These are phyloP conservation scores for Cyrtodaria siliqua DNA, from an alignment of 2,888 invertebrate genomes.

Conservation along the genomic window DNA sequence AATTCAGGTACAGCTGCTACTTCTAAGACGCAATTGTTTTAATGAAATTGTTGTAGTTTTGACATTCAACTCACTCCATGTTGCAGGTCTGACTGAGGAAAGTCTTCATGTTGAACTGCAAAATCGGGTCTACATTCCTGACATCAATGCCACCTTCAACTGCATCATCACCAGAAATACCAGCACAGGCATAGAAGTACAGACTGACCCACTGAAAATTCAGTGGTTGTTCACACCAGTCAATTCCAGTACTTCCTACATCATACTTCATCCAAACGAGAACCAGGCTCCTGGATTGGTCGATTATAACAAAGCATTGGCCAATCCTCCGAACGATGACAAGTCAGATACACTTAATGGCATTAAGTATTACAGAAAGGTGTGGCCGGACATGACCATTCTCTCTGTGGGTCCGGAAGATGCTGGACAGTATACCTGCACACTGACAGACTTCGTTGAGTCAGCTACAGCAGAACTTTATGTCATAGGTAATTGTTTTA, in stretches of 20 bases:
- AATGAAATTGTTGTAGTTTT: no score
- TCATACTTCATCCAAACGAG: conserved; percentile 22
- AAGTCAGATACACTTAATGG: background rate
- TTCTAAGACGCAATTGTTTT: no score
- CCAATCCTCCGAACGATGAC: background rate
- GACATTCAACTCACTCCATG: no score
- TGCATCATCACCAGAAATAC: conserved; percentile 30
- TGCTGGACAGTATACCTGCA: conserved; percentile 68
- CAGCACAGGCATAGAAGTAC: conserved; percentile 11
- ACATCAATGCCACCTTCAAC: conserved; percentile 31
- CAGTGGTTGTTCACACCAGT: conserved; percentile 34
- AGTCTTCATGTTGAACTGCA: no score
- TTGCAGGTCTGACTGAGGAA: no score
- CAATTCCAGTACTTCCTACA: conserved; percentile 12
- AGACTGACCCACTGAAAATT: conserved; percentile 19
- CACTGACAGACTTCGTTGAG: conserved; percentile 23
- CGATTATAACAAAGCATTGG: background rate
- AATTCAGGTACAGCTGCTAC: no score
- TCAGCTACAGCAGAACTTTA: conserved; percentile 58
- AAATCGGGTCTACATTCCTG: background rate
- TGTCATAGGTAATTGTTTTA: conserved; percentile 59
- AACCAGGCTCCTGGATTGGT: conserved; percentile 1
- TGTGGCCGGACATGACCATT: conserved; percentile 48
- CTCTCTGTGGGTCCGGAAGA: conserved; percentile 37
- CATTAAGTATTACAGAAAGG: conserved; percentile 38